These are phyloP conservation scores for Epirrhoe tristata DNA, from an alignment of 2,888 invertebrate species.

Conservation along the genomic window DNA sequence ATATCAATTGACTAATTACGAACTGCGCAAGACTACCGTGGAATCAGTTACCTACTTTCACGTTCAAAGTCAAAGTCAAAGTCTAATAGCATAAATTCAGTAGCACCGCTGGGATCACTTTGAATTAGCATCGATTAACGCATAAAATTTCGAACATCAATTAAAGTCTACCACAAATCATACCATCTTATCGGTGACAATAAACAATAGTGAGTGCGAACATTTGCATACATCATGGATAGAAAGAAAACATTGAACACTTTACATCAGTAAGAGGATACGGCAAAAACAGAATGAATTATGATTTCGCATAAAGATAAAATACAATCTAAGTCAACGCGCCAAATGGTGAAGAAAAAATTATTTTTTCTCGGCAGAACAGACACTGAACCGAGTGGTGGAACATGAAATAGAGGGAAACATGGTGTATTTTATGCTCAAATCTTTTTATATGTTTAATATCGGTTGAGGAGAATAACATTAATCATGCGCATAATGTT, in stretches of 20 bases:
- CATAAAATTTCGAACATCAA: conserved; percentile 51
- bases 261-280: conserved; percentile 65
- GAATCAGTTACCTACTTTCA: conserved; percentile 30
- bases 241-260: conserved; percentile 73
- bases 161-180: conserved; percentile 62
- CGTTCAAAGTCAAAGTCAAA: too few species aligned
- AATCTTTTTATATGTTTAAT: conserved; percentile 36
- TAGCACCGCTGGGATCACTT: too few species aligned
- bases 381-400: conserved; percentile 63
- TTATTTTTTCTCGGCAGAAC: conserved; percentile 72
- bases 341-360: conserved; percentile 80
- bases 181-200: conserved; percentile 66
- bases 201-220: conserved; percentile 69
- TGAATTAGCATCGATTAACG: conserved; percentile 33
- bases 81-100: too few species aligned
- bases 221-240: conserved; percentile 71
- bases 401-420: conserved; percentile 65
- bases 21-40: conserved; percentile 29
- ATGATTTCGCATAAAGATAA: conserved; percentile 84
- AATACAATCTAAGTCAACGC: conserved; percentile 80
- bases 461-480: conserved; percentile 30
- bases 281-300: conserved; percentile 80
- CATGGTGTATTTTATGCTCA: conserved; percentile 48
- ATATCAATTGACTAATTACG: conserved; percentile 49
- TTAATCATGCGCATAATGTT: conserved; percentile 28